phyloP scores from a whole-genome alignment of 2,888 invertebrate genomes.

The Silvanus unidentatus region DNA sequence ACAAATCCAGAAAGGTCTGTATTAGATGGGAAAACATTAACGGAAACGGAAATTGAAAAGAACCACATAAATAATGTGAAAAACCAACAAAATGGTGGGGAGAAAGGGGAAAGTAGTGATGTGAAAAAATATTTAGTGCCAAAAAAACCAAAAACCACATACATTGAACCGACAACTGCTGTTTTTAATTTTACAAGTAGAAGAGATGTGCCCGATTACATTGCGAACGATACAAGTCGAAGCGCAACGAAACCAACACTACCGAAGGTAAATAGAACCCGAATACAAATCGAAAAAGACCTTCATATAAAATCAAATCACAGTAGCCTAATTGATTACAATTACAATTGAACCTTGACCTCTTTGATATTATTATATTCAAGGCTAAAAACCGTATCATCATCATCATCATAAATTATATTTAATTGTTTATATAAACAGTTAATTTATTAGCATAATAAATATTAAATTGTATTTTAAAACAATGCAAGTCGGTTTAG shows the following conservation, averaged over 20 bases:
- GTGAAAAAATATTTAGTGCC: conserved; percentile 27
- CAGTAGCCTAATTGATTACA: too few species aligned
- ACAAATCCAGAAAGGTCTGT: neutral
- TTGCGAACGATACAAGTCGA: conserved; percentile 78
- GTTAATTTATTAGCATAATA: too few species aligned
- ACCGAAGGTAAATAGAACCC: conserved; percentile 68
- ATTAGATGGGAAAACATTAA: conserved; percentile 37
- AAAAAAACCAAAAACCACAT: conserved; percentile 18
- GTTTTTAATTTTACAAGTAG: conserved; percentile 83
- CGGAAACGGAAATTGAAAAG: conserved; percentile 61
- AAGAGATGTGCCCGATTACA: conserved; percentile 85
- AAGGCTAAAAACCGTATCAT: too few species aligned
- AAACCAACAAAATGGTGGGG: conserved; percentile 48
- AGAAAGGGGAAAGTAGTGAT: conserved; percentile 38
- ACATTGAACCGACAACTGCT: conserved; percentile 15
- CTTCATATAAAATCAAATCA: too few species aligned
- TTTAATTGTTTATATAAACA: too few species aligned
- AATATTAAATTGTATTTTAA: too few species aligned
- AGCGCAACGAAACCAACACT: conserved; percentile 60
- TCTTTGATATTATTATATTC: too few species aligned
- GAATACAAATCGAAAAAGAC: conserved; percentile 13
- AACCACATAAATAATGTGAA: conserved; percentile 63
- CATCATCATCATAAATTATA: too few species aligned
- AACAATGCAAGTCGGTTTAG: too few species aligned
- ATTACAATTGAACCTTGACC: too few species aligned